Conservation (phyloP, 1,140 invertebrate genomes). For the Zelostemma sp. region DNA sequence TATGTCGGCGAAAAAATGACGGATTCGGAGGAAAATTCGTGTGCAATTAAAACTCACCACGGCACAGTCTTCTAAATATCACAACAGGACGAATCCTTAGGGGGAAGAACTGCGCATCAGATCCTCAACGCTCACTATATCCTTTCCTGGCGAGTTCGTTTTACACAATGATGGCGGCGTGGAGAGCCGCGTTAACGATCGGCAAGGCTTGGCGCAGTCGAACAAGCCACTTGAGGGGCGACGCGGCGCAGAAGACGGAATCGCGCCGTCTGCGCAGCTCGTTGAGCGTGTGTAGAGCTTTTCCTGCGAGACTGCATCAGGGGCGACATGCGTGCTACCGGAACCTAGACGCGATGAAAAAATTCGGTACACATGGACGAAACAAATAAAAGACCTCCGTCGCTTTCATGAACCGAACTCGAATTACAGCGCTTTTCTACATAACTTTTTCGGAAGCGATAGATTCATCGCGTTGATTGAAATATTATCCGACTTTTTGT, state of each 20-base stretch:
- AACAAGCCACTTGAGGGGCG: slow-evolving; percentile 22
- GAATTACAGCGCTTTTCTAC: too few species aligned
- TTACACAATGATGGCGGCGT: slow-evolving; percentile 64
- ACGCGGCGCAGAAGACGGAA: slow-evolving; percentile 51
- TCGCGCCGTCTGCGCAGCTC: slow-evolving; percentile 49
- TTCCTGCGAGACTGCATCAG: slow-evolving; percentile 27
- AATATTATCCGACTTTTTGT: too few species aligned
- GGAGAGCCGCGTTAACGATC: slow-evolving; percentile 59
- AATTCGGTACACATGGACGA: too few species aligned
- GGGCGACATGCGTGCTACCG: slow-evolving; percentile 30
- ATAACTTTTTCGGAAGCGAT: too few species aligned
- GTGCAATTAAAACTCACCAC: slow-evolving; percentile 57
- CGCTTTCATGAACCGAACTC: too few species aligned
- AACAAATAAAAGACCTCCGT: too few species aligned
- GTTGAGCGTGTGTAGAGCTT: slow-evolving; percentile 19
- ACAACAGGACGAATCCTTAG: slow-evolving; percentile 65
- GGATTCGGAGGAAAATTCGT: slow-evolving; percentile 1
- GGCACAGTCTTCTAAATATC: slow-evolving; percentile 69
- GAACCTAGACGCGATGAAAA: slow-evolving; percentile 25
- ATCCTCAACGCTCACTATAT: slow-evolving; percentile 65
- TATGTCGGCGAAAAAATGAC: not conserved
- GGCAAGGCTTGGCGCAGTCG: slow-evolving; percentile 35
- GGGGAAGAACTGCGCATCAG: slow-evolving; percentile 66
- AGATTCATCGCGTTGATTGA: too few species aligned
- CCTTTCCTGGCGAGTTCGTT: slow-evolving; percentile 62